Evolutionary conservation across 2,888 invertebrate genomes (phyloP).

Genomic region (Agrochola lota): DNA sequence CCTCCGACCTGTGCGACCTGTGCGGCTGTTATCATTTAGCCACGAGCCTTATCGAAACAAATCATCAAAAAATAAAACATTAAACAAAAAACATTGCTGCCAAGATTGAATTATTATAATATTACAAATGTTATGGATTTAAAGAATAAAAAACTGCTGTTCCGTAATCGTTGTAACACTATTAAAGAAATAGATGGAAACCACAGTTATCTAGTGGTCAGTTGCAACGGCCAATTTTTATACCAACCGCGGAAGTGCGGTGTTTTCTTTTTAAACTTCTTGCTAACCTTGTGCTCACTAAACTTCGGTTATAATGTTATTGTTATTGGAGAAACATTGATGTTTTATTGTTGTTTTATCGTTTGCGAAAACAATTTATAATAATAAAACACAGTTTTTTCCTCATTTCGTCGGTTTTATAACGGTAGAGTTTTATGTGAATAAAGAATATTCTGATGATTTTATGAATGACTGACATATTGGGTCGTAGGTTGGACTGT

Average conservation of each 20-base stretch:
- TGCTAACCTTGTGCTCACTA: conserved; percentile 55
- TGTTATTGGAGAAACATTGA: conserved; percentile 37
- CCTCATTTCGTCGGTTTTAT: background rate
- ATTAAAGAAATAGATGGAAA: conserved; percentile 59
- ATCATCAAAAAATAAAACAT: background rate
- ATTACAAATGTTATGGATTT: conserved; percentile 49
- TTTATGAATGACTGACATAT: background rate
- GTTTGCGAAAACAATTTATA: background rate
- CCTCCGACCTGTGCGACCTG: no score
- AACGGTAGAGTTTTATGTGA: background rate
- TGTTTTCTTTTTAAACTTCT: conserved; percentile 45
- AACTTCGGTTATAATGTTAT: conserved; percentile 32
- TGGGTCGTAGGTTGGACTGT: background rate
- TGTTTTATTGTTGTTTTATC: conserved; percentile 8
- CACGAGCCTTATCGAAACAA: no score
- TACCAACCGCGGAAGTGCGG: conserved; percentile 52
- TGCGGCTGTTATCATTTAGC: no score
- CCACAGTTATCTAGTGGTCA: conserved; percentile 42
- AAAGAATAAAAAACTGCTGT: conserved; percentile 34
- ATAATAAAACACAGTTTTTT: background rate
- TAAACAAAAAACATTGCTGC: background rate
- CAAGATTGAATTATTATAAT: conserved; percentile 5
- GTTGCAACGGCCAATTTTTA: conserved; percentile 52
- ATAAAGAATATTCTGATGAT: background rate
- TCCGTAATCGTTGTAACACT: conserved; percentile 60